These are phyloP conservation scores for Conus betulinus DNA, from an alignment of 1,140 invertebrate genomes.

Conservation along the genomic window DNA sequence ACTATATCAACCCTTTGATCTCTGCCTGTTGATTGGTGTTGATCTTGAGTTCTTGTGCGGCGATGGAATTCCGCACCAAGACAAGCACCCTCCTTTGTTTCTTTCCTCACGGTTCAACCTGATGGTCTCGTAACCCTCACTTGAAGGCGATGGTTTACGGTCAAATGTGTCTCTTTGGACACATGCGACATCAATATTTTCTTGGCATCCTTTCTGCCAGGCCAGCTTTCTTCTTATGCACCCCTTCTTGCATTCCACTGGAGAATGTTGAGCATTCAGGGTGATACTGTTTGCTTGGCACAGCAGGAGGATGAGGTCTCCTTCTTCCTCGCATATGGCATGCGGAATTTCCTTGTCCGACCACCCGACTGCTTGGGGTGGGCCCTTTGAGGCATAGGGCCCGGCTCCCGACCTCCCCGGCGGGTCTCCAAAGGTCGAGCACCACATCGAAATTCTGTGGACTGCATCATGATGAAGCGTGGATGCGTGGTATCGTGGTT, in stretches of 20 bases:
- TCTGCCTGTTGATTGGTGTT: constrained; percentile 14
- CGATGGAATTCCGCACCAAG: not conserved
- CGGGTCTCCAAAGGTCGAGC: too few relatives aligned
- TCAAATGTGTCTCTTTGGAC: not conserved
- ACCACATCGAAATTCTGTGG: too few relatives aligned
- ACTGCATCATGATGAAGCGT: not conserved
- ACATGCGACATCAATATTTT: constrained; percentile 14
- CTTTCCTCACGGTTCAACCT: not conserved
- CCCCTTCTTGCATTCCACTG: constrained; percentile 46
- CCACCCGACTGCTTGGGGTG: not conserved
- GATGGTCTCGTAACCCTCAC: not conserved
- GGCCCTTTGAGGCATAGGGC: not conserved
- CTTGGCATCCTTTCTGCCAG: constrained; percentile 29
- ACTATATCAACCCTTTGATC: constrained; percentile 3
- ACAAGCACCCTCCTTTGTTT: not conserved
- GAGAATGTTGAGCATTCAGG: constrained; percentile 1
- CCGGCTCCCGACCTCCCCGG: too few relatives aligned
- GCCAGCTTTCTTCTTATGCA: constrained; percentile 35
- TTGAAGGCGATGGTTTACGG: too few relatives aligned
- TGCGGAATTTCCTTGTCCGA: not conserved
- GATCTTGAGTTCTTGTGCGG: constrained; percentile 6
- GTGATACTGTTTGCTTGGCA: not conserved
- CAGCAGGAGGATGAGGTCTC: not conserved
- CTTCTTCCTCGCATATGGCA: not conserved
- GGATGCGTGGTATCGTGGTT: constrained; percentile 3